Percentiles rank a stretch among this genome's conserved stretches.
These are phyloP conservation scores for Glossosoma conforme DNA, from an alignment of 1,140 invertebrate genomes.

Conservation along the genomic window DNA sequence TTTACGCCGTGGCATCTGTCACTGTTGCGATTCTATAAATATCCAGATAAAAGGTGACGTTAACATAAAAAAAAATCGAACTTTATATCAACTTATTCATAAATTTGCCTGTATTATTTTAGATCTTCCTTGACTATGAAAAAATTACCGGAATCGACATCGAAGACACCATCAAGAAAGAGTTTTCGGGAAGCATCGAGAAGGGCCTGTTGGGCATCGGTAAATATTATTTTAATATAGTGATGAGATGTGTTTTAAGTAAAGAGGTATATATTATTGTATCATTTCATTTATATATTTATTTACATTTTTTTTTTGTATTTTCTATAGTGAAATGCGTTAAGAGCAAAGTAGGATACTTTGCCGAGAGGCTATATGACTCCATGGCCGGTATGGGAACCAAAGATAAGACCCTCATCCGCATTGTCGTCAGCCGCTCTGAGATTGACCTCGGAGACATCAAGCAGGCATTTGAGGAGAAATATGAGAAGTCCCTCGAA, in stretches of 20 bases:
- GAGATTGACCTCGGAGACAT: slow-evolving; percentile 91
- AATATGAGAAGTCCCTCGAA: slow-evolving; percentile 79
- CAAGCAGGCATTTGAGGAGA: slow-evolving; percentile 81
- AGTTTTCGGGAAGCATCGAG: slow-evolving; percentile 82
- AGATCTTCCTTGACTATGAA: slow-evolving; percentile 78
- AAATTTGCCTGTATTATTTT: slow-evolving; percentile 32
- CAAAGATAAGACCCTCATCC: slow-evolving; percentile 83
- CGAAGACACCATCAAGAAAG: slow-evolving; percentile 79
- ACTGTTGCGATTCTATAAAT: too few relatives aligned
- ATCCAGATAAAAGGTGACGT: too few relatives aligned
- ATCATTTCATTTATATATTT: slow-evolving; percentile 2
- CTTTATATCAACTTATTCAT: too few relatives aligned
- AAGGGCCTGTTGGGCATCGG: slow-evolving; percentile 82
- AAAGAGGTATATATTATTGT: too few relatives aligned
- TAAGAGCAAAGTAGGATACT: slow-evolving; percentile 87
- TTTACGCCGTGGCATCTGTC: too few relatives aligned
- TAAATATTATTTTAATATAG: slow-evolving; percentile 46
- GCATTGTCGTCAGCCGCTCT: slow-evolving; percentile 83
- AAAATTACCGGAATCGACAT: slow-evolving; percentile 71
- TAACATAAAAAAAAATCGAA: too few relatives aligned
- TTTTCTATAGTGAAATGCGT: slow-evolving; percentile 73
- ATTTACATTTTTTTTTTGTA: slow-evolving; percentile 30
- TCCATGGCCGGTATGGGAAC: slow-evolving; percentile 88
- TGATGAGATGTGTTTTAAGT: too few relatives aligned
- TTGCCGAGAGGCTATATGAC: slow-evolving; percentile 85